These are phyloP conservation scores for Andrena hattorfiana DNA, from an alignment of 2,888 invertebrate genomes.

Conservation along the genomic window DNA sequence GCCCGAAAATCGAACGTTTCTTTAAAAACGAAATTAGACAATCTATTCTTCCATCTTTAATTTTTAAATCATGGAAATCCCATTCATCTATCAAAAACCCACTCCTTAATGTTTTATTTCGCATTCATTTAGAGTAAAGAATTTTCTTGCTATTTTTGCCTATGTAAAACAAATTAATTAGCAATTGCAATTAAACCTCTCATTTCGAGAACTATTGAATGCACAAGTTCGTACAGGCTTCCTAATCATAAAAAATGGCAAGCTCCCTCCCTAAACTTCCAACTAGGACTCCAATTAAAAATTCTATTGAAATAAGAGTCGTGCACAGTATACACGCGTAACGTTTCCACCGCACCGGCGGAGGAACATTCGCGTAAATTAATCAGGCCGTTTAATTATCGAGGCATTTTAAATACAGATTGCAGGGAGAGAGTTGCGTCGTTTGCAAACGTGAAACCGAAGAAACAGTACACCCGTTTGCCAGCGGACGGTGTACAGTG, in stretches of 20 bases:
- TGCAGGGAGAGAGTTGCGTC: background rate
- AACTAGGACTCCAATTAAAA: background rate
- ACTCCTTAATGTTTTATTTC: no score
- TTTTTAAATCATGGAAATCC: no score
- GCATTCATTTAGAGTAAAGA: no score
- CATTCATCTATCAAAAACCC: no score
- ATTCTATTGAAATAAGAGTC: background rate
- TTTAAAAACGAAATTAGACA: background rate
- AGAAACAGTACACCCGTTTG: background rate
- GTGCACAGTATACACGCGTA: background rate
- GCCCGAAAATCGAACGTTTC: conserved; percentile 7
- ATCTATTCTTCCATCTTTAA: background rate
- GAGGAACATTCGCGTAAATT: background rate
- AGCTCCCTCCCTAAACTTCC: no score
- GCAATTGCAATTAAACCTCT: no score
- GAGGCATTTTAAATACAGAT: background rate
- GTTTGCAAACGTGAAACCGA: background rate
- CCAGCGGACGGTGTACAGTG: background rate
- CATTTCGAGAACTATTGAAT: background rate
- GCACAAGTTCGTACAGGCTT: background rate
- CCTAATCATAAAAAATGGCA: no score
- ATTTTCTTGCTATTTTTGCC: no score
- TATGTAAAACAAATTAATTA: no score
- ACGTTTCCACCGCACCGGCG: background rate
- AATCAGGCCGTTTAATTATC: conserved; percentile 15